phyloP scores from a whole-genome alignment of 30 jellyfish, hydroid and myxozoan genomes.

The Aurelia coerulea region DNA sequence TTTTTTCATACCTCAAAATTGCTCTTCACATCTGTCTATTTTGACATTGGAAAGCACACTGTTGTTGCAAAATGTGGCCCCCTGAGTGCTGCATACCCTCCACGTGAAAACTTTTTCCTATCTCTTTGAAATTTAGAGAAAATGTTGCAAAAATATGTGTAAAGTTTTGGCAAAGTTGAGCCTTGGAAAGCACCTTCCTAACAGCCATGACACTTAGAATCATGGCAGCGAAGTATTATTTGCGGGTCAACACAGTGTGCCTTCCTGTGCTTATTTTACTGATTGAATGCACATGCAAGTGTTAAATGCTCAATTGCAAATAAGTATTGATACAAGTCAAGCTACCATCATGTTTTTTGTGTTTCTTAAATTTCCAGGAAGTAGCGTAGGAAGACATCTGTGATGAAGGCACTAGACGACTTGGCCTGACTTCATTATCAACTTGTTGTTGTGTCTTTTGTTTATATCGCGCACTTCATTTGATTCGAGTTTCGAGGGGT shows the following conservation, averaged over 20 bases:
- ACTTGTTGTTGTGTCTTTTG: slow-evolving; percentile 20
- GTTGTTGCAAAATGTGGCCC: too few species aligned
- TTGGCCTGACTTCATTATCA: background rate
- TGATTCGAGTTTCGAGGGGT: background rate
- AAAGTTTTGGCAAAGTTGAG: too few species aligned
- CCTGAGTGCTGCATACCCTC: too few species aligned
- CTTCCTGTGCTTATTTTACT: slow-evolving; percentile 58
- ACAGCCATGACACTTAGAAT: slow-evolving; percentile 28
- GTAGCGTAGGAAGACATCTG: slow-evolving; percentile 37
- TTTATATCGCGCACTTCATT: background rate
- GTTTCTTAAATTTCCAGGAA: slow-evolving; percentile 26
- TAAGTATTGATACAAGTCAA: slow-evolving; percentile 12
- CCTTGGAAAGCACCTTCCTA: slow-evolving; percentile 9
- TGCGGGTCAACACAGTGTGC: slow-evolving; percentile 61
- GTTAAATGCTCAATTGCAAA: slow-evolving; percentile 37
- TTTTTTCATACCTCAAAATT: too few species aligned
- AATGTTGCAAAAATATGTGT: too few species aligned
- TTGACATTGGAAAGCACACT: too few species aligned
- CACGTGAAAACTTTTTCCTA: too few species aligned
- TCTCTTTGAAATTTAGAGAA: too few species aligned
- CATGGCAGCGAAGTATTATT: slow-evolving; percentile 32
- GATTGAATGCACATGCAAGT: slow-evolving; percentile 72
- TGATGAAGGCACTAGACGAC: background rate
- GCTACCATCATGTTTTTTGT: slow-evolving; percentile 2
- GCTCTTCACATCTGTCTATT: too few species aligned